Evolutionary conservation across 2,888 invertebrate species (phyloP).

Genomic region (Thelaira solivaga): DNA sequence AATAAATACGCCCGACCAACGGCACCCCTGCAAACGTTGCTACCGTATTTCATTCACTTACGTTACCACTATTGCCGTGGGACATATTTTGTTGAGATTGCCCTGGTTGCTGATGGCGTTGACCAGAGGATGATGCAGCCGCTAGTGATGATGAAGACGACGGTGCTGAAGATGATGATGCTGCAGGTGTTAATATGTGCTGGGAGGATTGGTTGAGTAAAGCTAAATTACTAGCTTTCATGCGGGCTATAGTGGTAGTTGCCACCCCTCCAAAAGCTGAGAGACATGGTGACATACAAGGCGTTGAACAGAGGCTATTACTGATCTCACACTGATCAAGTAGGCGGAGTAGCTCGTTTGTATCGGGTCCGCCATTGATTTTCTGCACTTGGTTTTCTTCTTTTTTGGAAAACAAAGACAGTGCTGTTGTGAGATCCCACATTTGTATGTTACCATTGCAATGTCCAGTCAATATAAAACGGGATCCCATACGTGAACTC

Average conservation of each 20-base stretch:
- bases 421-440: conserved; percentile 98
- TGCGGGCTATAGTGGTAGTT: conserved; percentile 78
- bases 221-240: conserved; percentile 81
- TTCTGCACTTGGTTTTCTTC: conserved; percentile 84
- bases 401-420: conserved; percentile 85
- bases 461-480: conserved; percentile 95
- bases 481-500: conserved; percentile 92
- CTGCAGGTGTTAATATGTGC: conserved; percentile 65
- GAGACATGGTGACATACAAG: conserved; percentile 84
- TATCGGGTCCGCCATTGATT: conserved; percentile 89
- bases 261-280: conserved; percentile 76
- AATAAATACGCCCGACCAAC: conserved; percentile 72
- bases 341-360: conserved; percentile 92
- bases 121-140: conserved; percentile 43
- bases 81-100: conserved; percentile 51
- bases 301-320: conserved; percentile 85
- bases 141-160: conserved; percentile 62
- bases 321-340: conserved; percentile 96
- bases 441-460: conserved; percentile 95
- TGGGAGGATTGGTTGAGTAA: conserved; percentile 79
- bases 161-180: conserved; percentile 52
- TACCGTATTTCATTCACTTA: conserved; percentile 74
- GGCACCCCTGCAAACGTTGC: conserved; percentile 68
- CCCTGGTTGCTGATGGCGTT: conserved; percentile 46
- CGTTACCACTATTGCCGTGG: conserved; percentile 61